phyloP scores from a whole-genome alignment of 2,797 vertebrate species.

The Cynopterus sphinx region DNA sequence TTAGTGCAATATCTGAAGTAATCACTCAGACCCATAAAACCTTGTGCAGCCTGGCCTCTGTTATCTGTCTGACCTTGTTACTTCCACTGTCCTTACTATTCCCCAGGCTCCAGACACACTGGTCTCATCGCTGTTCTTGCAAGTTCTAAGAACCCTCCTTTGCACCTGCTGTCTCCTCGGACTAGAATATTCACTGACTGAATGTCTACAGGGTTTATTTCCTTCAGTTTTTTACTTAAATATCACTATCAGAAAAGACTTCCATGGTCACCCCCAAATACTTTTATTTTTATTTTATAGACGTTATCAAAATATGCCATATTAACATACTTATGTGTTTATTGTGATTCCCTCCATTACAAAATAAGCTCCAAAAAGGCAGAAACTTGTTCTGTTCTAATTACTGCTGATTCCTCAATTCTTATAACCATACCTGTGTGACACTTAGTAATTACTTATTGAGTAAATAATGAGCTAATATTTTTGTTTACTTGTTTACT shows the following conservation, averaged over 20 bases:
- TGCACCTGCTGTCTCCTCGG: neutral
- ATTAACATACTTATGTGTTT: neutral
- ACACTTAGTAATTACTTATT: neutral
- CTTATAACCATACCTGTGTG: neutral
- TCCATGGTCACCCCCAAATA: neutral
- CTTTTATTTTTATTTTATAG: constrained; percentile 18
- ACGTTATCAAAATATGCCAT: neutral
- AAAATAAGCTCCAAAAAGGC: neutral
- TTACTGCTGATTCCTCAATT: neutral
- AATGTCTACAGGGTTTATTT: neutral
- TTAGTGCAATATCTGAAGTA: neutral
- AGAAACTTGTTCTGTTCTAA: neutral
- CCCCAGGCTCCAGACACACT: neutral
- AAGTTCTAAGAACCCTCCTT: neutral
- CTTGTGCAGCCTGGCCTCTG: neutral
- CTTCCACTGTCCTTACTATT: neutral
- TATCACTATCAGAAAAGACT: neutral
- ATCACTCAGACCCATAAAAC: neutral
- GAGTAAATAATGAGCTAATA: neutral
- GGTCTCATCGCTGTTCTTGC: neutral
- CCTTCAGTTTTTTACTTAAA: neutral
- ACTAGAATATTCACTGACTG: neutral
- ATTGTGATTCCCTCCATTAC: neutral
- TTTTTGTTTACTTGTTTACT: neutral
- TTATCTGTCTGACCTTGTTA: neutral